phyloP scores from a whole-genome alignment of 2,888 invertebrate species.

The Dione vanillae region DNA sequence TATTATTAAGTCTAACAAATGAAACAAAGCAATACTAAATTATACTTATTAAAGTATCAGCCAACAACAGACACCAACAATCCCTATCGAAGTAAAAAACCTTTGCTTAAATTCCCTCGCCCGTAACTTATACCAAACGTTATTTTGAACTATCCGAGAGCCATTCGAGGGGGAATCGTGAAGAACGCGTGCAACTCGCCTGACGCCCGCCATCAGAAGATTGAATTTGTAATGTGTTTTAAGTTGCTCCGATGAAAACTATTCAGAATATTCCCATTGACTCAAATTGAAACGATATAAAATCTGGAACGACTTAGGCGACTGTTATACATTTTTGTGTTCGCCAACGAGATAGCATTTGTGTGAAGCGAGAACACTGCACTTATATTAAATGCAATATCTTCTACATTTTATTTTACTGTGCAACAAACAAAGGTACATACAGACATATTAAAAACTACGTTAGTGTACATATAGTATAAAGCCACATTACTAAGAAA shows the following conservation, averaged over 20 bases:
- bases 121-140: conserved; percentile 23
- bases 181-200: conserved; percentile 44
- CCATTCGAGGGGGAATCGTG: conserved; percentile 41
- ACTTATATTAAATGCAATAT: neutral
- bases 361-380: neutral
- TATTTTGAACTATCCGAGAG: conserved; percentile 45
- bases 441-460: too few relatives aligned
- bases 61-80: too few relatives aligned
- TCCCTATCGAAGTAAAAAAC: too few relatives aligned
- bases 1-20: too few relatives aligned
- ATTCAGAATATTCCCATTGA: conserved; percentile 44
- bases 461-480: too few relatives aligned
- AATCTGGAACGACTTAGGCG: conserved; percentile 29
- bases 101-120: too few relatives aligned
- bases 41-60: too few relatives aligned
- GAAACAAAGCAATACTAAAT: too few relatives aligned
- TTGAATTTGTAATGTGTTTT: conserved; percentile 52
- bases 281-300: conserved; percentile 39
- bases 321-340: conserved; percentile 9
- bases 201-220: conserved; percentile 38
- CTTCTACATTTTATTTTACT: neutral
- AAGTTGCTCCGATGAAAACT: conserved; percentile 52
- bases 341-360: conserved; percentile 5
- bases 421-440: neutral
- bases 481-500: too few relatives aligned